Conservation (phyloP, 1,140 invertebrate species). For the Globodera ellingtonae region DNA sequence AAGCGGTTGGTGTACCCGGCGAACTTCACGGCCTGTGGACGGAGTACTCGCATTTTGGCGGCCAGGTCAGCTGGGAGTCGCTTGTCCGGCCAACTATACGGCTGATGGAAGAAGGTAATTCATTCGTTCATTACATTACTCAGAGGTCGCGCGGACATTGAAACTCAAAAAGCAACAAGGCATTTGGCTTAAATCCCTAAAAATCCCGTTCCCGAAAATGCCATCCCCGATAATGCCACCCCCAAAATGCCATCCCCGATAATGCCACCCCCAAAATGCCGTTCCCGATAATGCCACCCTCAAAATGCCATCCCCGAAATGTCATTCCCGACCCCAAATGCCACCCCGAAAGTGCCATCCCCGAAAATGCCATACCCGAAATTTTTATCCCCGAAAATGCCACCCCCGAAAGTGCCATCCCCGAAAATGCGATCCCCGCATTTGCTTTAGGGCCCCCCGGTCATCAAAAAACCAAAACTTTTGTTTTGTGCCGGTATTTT, state of each 20-base stretch:
- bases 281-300: background rate
- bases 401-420: background rate
- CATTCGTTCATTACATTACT: no score
- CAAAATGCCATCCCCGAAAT: background rate
- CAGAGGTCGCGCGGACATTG: background rate
- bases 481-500: no score
- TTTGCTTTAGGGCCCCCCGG: no score
- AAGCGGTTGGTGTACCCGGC: conserved; percentile 78
- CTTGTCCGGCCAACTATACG: conserved; percentile 57
- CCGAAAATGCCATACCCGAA: no score
- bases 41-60: conserved; percentile 78
- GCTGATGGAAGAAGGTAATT: conserved; percentile 54
- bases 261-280: no score
- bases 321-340: background rate
- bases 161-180: background rate
- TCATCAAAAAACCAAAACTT: no score
- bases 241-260: no score
- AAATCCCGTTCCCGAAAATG: background rate
- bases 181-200: no score
- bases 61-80: conserved; percentile 35
- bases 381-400: background rate
- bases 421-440: no score
- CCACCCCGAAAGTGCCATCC: background rate
- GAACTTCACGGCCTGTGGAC: conserved; percentile 84
- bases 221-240: background rate